phyloP scores from a whole-genome alignment of 2,888 invertebrate genomes.

The Platycheirus albimanus region DNA sequence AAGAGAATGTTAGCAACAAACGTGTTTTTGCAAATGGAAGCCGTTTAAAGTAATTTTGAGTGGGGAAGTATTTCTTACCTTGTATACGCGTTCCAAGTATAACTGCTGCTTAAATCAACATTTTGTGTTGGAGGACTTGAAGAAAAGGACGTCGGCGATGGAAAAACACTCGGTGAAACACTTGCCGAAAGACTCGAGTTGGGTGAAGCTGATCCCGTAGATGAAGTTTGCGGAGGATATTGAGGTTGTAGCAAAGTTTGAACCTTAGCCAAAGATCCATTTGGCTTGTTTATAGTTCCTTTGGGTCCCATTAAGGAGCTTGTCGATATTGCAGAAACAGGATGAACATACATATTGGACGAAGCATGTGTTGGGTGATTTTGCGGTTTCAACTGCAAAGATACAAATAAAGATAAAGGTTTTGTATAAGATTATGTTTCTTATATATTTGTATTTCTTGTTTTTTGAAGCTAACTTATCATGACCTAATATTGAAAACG shows the following conservation, averaged over 20 bases:
- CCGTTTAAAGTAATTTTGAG: neutral
- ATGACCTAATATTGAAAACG: neutral
- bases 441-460: too few species aligned
- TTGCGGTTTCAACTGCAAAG: constrained; percentile 56
- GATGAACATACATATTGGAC: constrained; percentile 50
- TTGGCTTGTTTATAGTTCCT: constrained; percentile 57
- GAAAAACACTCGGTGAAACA: constrained; percentile 81
- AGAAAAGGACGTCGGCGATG: constrained; percentile 81
- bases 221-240: constrained; percentile 82
- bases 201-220: constrained; percentile 81
- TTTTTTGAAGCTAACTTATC: constrained; percentile 12
- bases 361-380: constrained; percentile 3
- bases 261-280: constrained; percentile 50
- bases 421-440: neutral
- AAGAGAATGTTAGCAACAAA: neutral
- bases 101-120: constrained; percentile 74
- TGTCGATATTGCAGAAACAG: constrained; percentile 6
- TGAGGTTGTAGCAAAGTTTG: constrained; percentile 76
- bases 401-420: neutral
- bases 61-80: constrained; percentile 76
- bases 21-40: neutral
- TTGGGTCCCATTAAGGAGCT: constrained; percentile 42
- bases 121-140: constrained; percentile 79
- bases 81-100: constrained; percentile 80
- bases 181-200: constrained; percentile 81